phyloP scores from a whole-genome alignment of 2,888 invertebrate species.

The Venusia cambrica region DNA sequence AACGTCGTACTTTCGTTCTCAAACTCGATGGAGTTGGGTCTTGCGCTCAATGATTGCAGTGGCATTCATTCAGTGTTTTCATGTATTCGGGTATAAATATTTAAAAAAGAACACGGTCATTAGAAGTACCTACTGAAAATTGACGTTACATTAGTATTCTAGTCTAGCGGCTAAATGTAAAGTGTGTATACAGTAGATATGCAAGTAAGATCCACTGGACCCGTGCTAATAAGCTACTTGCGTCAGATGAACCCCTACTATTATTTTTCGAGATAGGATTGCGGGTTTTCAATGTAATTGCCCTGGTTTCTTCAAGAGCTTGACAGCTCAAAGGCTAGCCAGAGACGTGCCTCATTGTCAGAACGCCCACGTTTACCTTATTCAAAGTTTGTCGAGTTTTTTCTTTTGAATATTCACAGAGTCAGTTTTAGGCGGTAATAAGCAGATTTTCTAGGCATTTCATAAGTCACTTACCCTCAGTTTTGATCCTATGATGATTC shows the following conservation, averaged over 20 bases:
- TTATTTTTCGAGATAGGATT: slow-evolving; percentile 77
- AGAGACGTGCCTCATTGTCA: slow-evolving; percentile 75
- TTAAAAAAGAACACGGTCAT: too few relatives aligned
- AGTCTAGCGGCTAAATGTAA: slow-evolving; percentile 1
- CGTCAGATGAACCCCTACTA: slow-evolving; percentile 63
- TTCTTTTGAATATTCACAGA: slow-evolving; percentile 58
- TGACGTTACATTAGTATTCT: too few relatives aligned
- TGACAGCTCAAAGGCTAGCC: slow-evolving; percentile 78
- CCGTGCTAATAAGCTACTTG: slow-evolving; percentile 75
- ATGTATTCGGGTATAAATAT: too few relatives aligned
- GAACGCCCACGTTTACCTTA: slow-evolving; percentile 76
- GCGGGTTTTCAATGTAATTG: slow-evolving; percentile 78
- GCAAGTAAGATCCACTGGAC: slow-evolving; percentile 41
- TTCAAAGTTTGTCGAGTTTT: slow-evolving; percentile 69
- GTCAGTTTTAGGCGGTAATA: slow-evolving; percentile 43
- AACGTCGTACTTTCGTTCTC: too few relatives aligned
- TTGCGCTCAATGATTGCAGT: too few relatives aligned
- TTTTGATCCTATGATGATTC: too few relatives aligned
- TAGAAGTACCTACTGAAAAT: too few relatives aligned
- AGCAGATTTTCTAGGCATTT: slow-evolving; percentile 36
- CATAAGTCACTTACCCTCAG: too few relatives aligned
- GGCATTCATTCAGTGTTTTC: too few relatives aligned
- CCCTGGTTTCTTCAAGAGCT: slow-evolving; percentile 74
- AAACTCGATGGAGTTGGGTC: too few relatives aligned
- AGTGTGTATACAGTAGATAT: slow-evolving; percentile 35